Conservation (phyloP, 2,113 vertebrate genomes). For the Scomber japonicus region DNA sequence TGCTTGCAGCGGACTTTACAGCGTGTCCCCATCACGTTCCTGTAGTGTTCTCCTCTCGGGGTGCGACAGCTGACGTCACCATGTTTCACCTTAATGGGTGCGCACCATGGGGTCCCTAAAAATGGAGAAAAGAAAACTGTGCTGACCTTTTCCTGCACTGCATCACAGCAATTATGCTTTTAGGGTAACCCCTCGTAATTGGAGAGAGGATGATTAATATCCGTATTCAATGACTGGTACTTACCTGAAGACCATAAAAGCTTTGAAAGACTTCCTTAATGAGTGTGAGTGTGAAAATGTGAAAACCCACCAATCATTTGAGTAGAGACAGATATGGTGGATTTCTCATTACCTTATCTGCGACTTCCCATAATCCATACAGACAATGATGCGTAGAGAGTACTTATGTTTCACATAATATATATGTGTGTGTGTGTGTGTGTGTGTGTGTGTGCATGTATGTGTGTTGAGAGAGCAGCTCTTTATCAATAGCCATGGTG, state of each 20-base stretch:
- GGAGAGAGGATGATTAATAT: not conserved
- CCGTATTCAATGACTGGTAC: constrained; percentile 20
- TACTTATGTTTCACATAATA: not conserved
- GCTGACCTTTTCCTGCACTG: constrained; percentile 35
- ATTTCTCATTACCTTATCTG: constrained; percentile 74
- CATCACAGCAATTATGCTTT: not conserved
- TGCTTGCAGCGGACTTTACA: constrained; percentile 95
- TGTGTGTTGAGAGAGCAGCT: constrained; percentile 1
- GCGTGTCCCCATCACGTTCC: constrained; percentile 91
- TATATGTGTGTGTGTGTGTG: not conserved
- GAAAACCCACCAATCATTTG: constrained; percentile 64
- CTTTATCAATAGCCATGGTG: constrained; percentile 7
- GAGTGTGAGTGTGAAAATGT: constrained; percentile 23
- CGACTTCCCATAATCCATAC: constrained; percentile 45
- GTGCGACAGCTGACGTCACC: constrained; percentile 93
- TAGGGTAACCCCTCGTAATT: not conserved
- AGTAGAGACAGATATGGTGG: constrained; percentile 71
- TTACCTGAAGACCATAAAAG: constrained; percentile 64
- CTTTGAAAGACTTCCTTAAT: constrained; percentile 29
- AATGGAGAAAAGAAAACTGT: not conserved
- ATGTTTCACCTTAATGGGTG: constrained; percentile 95
- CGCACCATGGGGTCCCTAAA: constrained; percentile 94
- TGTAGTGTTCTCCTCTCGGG: constrained; percentile 90
- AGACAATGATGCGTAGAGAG: constrained; percentile 29
- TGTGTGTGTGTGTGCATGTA: not conserved